These are phyloP conservation scores for Pelusios castaneus DNA, from an alignment of 2,113 vertebrate genomes.

Conservation along the genomic window DNA sequence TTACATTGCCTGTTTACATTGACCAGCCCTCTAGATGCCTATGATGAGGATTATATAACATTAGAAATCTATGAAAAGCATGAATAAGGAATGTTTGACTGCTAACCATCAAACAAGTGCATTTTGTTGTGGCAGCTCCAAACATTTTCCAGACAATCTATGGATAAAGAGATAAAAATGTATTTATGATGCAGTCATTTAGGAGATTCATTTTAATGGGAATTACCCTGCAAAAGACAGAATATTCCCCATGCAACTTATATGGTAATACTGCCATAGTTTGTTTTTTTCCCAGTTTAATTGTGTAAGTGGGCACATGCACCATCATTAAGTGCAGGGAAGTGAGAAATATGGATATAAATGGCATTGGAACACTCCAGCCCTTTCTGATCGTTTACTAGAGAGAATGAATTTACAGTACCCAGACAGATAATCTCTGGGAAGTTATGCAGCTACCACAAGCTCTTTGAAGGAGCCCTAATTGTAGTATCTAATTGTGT, in stretches of 20 bases:
- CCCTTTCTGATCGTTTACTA: neutral
- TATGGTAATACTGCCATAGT: neutral
- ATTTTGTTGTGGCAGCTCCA: neutral
- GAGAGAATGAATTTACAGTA: neutral
- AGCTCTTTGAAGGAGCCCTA: neutral
- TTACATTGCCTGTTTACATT: neutral
- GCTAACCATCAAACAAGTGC: neutral
- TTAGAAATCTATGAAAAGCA: neutral
- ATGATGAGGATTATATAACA: neutral
- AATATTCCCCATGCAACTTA: neutral
- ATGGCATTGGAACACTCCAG: neutral
- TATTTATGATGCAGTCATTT: neutral
- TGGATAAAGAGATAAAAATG: conserved; percentile 8
- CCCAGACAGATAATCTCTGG: neutral
- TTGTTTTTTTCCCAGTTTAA: neutral
- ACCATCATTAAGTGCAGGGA: neutral
- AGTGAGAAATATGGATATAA: neutral
- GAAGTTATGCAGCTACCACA: neutral
- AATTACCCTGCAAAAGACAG: conserved; percentile 4
- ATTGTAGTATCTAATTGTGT: neutral
- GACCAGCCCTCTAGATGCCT: neutral
- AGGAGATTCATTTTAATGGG: conserved; percentile 26
- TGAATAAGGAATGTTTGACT: neutral
- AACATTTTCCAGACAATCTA: conserved; percentile 11
- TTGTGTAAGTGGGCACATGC: neutral